These are phyloP conservation scores for Cyclopterus lumpus DNA, from an alignment of 2,797 vertebrate species.

Conservation along the genomic window DNA sequence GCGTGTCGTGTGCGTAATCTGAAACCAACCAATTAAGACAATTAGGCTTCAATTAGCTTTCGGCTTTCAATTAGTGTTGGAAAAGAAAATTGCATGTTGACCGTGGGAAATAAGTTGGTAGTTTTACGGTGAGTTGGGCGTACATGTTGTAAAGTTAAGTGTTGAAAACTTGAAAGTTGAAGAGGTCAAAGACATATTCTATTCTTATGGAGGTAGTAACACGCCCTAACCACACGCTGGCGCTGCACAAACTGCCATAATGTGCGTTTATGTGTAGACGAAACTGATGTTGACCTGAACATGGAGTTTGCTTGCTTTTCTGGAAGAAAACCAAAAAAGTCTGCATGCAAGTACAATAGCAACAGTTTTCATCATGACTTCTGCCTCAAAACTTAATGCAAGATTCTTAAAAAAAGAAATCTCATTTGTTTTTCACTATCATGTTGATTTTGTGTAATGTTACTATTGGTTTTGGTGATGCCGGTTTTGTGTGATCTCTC, in stretches of 20 bases:
- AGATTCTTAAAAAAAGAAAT: neutral
- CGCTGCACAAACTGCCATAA: conserved; percentile 41
- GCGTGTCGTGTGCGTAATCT: neutral
- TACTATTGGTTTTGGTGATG: conserved; percentile 9
- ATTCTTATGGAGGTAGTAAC: conserved; percentile 15
- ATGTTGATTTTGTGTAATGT: neutral
- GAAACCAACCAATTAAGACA: conserved; percentile 50
- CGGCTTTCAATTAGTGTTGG: conserved; percentile 14
- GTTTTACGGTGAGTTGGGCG: rapidly evolving
- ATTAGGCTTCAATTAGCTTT: conserved; percentile 44
- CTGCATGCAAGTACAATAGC: neutral
- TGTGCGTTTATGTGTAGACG: conserved; percentile 32
- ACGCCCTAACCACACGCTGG: conserved; percentile 37
- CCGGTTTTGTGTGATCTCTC: neutral
- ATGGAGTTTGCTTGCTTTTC: conserved; percentile 25
- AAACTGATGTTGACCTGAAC: conserved; percentile 61
- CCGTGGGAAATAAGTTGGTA: rapidly evolving
- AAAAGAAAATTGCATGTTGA: neutral
- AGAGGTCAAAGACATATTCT: neutral
- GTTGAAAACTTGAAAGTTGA: neutral
- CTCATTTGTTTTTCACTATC: neutral
- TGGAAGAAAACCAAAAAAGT: neutral
- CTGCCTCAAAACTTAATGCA: neutral
- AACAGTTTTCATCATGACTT: neutral
- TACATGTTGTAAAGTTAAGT: neutral